Evolutionary conservation across 2,113 vertebrate species (phyloP).

Genomic region (Tragulus kanchil): DNA sequence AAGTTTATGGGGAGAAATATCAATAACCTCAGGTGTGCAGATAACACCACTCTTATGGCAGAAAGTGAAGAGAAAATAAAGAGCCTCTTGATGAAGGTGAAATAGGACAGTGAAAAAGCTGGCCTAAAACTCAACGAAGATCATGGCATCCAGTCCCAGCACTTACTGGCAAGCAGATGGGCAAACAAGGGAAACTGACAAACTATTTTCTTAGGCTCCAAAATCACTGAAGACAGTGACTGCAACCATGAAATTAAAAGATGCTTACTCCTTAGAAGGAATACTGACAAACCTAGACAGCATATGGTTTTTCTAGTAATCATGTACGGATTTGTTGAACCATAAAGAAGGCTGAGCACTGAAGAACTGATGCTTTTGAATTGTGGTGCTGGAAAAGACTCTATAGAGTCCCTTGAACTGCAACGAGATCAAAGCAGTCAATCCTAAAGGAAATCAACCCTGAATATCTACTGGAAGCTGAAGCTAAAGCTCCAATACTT

Average conservation of each 20-base stretch:
- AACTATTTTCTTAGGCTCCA: background rate
- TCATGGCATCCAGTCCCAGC: background rate
- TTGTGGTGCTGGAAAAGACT: background rate
- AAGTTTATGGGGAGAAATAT: background rate
- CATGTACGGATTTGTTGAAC: background rate
- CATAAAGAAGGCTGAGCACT: background rate
- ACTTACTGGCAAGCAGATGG: background rate
- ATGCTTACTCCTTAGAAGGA: background rate
- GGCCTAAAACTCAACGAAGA: background rate
- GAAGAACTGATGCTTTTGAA: background rate
- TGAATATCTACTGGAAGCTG: background rate
- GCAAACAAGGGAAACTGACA: background rate
- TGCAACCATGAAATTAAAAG: background rate
- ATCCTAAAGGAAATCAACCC: background rate
- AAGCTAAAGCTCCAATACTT: background rate
- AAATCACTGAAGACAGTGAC: background rate
- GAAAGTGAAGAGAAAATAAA: background rate
- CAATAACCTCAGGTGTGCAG: background rate
- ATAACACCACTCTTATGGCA: background rate
- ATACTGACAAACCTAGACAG: background rate
- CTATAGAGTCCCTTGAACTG: background rate
- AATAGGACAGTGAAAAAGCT: background rate
- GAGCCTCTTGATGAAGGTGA: background rate
- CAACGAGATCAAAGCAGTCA: background rate
- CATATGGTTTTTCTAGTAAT: background rate